These are phyloP conservation scores for Steatornis caripensis DNA, from an alignment of 2,113 vertebrate species.

Conservation along the genomic window DNA sequence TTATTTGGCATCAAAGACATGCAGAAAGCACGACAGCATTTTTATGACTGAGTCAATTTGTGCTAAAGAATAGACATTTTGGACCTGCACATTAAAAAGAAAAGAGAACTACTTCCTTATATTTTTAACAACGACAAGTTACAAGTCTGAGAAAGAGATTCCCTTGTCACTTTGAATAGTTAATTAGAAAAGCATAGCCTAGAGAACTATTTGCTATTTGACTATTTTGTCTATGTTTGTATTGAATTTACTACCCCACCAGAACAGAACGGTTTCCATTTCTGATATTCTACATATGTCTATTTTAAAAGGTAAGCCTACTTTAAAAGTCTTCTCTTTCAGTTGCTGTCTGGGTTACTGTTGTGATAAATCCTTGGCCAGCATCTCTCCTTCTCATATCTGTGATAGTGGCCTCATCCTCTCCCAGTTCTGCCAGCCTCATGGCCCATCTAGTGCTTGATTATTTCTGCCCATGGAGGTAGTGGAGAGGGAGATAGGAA, in stretches of 20 bases:
- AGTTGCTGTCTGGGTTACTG: background rate
- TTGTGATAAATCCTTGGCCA: background rate
- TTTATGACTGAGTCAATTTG: background rate
- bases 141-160: background rate
- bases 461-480: background rate
- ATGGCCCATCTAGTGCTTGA: background rate
- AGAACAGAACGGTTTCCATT: background rate
- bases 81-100: background rate
- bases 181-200: background rate
- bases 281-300: background rate
- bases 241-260: background rate
- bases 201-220: background rate
- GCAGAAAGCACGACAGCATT: background rate
- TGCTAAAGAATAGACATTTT: background rate
- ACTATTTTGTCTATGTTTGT: background rate
- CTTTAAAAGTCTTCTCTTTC: background rate
- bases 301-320: background rate
- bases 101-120: background rate
- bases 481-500: constrained; percentile 1
- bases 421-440: background rate
- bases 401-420: background rate
- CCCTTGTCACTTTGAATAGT: background rate
- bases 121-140: background rate
- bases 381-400: background rate
- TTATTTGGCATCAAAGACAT: background rate